phyloP scores from a whole-genome alignment of 2,797 vertebrate species.

The Propithecus perrieri region DNA sequence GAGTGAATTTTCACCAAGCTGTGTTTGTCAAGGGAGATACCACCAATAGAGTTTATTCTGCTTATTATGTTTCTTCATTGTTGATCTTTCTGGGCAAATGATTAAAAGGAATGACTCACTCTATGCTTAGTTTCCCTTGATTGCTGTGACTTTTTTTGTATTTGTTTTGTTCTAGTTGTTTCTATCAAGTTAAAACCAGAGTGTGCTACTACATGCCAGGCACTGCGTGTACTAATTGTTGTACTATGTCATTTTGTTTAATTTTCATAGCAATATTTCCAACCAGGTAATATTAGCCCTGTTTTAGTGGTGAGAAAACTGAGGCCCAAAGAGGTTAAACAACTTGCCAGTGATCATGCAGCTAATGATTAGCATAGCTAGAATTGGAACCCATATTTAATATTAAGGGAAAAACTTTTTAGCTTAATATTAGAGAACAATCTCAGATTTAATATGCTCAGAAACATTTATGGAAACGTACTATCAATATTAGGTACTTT shows the following conservation, averaged over 20 bases:
- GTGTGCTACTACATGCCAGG: slow-evolving; percentile 55
- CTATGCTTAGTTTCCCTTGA: slow-evolving; percentile 57
- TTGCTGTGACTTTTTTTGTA: slow-evolving; percentile 76
- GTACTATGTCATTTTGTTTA: slow-evolving; percentile 60
- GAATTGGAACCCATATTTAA: slow-evolving; percentile 32
- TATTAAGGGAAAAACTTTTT: slow-evolving; percentile 39
- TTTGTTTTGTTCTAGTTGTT: slow-evolving; percentile 74
- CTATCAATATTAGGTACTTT: background rate
- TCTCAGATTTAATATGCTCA: slow-evolving; percentile 17
- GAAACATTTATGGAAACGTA: slow-evolving; percentile 15
- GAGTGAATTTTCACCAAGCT: slow-evolving; percentile 60
- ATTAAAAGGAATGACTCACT: slow-evolving; percentile 64
- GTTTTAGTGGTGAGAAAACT: slow-evolving; percentile 60
- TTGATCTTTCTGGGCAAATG: slow-evolving; percentile 74
- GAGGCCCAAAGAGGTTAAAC: slow-evolving; percentile 43
- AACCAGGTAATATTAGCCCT: slow-evolving; percentile 48
- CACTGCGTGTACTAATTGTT: slow-evolving; percentile 58
- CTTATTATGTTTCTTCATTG: slow-evolving; percentile 69
- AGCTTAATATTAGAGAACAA: background rate
- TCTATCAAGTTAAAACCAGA: slow-evolving; percentile 65
- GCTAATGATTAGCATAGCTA: slow-evolving; percentile 6
- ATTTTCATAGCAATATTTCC: slow-evolving; percentile 64
- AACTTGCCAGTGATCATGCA: background rate
- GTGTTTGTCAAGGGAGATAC: slow-evolving; percentile 48
- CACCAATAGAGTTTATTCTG: slow-evolving; percentile 63